Percentiles rank a stretch among this genome's conserved stretches.
These are phyloP conservation scores for Falco berigora DNA, from an alignment of 2,797 vertebrate genomes.

Conservation along the genomic window DNA sequence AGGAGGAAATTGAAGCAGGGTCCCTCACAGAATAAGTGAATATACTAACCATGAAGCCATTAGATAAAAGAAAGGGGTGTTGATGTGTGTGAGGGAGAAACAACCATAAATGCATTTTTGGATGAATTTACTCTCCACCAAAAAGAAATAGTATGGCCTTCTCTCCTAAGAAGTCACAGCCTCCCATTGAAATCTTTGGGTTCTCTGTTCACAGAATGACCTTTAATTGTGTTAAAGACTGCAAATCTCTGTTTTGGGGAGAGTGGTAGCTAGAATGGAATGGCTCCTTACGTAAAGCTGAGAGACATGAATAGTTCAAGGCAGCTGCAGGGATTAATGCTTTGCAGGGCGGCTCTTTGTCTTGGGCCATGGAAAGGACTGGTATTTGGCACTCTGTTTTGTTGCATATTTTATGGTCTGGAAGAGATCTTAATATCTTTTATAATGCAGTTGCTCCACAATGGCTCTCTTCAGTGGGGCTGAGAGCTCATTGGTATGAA, in stretches of 20 bases:
- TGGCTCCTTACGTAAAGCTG: constrained; percentile 33
- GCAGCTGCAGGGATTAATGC: constrained; percentile 65
- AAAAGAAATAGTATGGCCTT: background rate
- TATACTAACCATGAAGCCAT: background rate
- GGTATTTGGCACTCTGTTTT: constrained; percentile 62
- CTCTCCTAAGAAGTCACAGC: background rate
- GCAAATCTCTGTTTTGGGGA: constrained; percentile 21
- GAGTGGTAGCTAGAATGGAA: constrained; percentile 17
- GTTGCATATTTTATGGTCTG: constrained; percentile 68
- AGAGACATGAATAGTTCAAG: constrained; percentile 58
- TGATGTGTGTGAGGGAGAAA: background rate
- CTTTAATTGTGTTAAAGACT: constrained; percentile 37
- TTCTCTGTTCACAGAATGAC: constrained; percentile 18
- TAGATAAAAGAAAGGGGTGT: background rate
- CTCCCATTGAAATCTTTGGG: constrained; percentile 2
- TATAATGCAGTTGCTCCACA: constrained; percentile 19
- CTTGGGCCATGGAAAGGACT: constrained; percentile 48
- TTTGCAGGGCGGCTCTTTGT: constrained; percentile 62
- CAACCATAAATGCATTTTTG: background rate
- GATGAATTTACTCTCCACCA: background rate
- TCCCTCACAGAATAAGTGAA: background rate
- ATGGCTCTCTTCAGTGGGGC: background rate
- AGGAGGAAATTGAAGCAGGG: background rate
- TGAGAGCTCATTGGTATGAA: background rate
- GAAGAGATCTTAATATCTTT: constrained; percentile 60